Evolutionary conservation across 2,888 invertebrate genomes (phyloP), one percentile per base, ranked within the genome.

Genomic region (Erpobdella octoculata): DNA sequence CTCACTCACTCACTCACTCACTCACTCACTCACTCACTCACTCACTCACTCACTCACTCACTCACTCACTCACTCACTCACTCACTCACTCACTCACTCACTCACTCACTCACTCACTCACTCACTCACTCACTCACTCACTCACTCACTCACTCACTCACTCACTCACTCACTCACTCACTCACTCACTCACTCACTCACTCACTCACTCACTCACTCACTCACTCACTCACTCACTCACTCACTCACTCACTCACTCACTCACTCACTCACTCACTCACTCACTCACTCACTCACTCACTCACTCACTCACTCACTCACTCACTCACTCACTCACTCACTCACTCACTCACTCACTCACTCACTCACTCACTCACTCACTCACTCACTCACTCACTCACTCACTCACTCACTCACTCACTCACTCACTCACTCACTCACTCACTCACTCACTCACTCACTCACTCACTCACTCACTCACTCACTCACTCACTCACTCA

Each of bases 141-240:
- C n/a, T 15, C 46, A n/a, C 46, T 15, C 46, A 15, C 46, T 15
- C 46, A 41, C 46, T 15, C 12, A 15, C 46, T 15, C 46, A 41
- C 46, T 15, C 46, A 41, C 46, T 41, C 46, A 41, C n/a, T n/a
- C 46, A 41, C 46, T 15, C 46, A 41, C 46, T 15, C 46, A 41
- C n/a, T 41, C 46, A 41, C 46, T 41, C 46, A 41, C n/a, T 41
- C 46, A 41, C 46, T 41, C 46, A 41, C n/a, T 41, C n/a, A 41
- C n/a, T n/a, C 46, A 41, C n/a, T 41, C 46, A 41, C 46, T 41
- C 46, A 41, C n/a, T 41, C 46, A 41, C n/a, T n/a, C 12, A 41
- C 12, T 15, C n/a, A 41, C 46, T 41, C n/a, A 41, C n/a, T 41
- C 46, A 41, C n/a, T 41, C 46, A 41, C 12, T 41, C n/a, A 41